Evolutionary conservation across 2,113 vertebrate genomes (phyloP), one percentile per base, ranked within the genome.

Genomic region (Protobothrops flavoviridis): DNA sequence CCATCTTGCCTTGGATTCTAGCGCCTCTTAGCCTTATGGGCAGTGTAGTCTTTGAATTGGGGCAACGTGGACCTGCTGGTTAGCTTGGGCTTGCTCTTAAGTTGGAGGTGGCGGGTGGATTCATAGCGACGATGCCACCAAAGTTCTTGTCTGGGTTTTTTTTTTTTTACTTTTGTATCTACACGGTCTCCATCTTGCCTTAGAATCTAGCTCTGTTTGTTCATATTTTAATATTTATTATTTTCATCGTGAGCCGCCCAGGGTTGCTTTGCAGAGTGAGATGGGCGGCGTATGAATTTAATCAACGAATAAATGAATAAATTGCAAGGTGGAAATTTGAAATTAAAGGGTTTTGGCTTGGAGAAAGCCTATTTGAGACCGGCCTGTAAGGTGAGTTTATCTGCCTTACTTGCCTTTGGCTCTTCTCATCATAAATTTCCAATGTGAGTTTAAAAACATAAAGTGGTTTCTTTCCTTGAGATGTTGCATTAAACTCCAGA

Each of bases 401-500:
- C 64, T 69, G 1, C 29, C 29, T 13, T n/a, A 33, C 29, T 5
- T 7, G 2, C 64, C 13, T 5, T 33, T 33, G n/a, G n/a, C n/a
- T 33, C n/a, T 2, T 0, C n/a, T 74, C 69, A 12, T 74, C n/a
- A 33, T 74, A 33, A 74, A 74, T 5, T 74, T 74, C 64, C 29
- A 52, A 10, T 2, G 29, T 29, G 50, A 43, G 11, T 87, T 64
- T 39, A 1, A 0, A 50, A 0, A 0, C 0, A 3, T 45, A 0
- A 0, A 59, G 39, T 1, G 0, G 52, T 85, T 0, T 5, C 50
- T 92, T 91, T 0, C 20, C 91, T 93, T 2, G 0, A 48, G 88
- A 50, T 92, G 52, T 33, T 15, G n/a, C 17, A 57, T 15, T 56
- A 90, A 87, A 91, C 26, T 12, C 21, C 8, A 1, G n/a, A 59